phyloP scores from a whole-genome alignment of 2,797 vertebrate genomes.

The Pseudocheirus occidentalis region DNA sequence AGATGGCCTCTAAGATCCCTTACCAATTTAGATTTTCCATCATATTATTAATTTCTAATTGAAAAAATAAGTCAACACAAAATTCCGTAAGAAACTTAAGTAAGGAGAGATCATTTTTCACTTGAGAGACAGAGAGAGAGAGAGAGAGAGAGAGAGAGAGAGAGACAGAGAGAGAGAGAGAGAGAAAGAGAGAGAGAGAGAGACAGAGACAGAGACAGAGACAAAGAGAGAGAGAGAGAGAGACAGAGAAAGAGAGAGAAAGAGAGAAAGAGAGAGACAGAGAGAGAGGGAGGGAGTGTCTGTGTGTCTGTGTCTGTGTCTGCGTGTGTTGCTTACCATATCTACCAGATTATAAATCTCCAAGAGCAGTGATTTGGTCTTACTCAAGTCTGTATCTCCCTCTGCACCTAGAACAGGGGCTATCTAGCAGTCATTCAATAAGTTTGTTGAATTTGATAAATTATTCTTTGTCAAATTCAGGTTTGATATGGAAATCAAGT shows the following conservation, averaged over 20 bases:
- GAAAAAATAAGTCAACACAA: background rate
- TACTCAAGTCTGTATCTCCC: background rate
- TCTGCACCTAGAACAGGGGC: background rate
- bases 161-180: no score
- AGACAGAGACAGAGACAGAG: no score
- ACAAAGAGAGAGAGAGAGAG: no score
- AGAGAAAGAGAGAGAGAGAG: no score
- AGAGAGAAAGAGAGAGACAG: no score
- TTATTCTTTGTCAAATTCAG: slow-evolving; percentile 5
- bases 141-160: no score
- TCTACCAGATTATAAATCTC: background rate
- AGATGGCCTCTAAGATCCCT: background rate
- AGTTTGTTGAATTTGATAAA: background rate
- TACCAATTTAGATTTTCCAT: background rate
- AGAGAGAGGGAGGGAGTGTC: no score
- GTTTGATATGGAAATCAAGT: slow-evolving; percentile 35
- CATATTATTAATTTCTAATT: background rate
- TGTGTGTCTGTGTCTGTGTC: no score
- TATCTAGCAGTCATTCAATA: background rate
- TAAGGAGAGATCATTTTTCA: background rate
- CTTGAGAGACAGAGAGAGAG: no score
- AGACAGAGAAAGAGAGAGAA: no score
- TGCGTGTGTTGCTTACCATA: background rate
- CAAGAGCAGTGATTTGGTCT: background rate
- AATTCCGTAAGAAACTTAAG: background rate